Conservation (phyloP, 2,888 invertebrate genomes). For the Protula sp. region DNA sequence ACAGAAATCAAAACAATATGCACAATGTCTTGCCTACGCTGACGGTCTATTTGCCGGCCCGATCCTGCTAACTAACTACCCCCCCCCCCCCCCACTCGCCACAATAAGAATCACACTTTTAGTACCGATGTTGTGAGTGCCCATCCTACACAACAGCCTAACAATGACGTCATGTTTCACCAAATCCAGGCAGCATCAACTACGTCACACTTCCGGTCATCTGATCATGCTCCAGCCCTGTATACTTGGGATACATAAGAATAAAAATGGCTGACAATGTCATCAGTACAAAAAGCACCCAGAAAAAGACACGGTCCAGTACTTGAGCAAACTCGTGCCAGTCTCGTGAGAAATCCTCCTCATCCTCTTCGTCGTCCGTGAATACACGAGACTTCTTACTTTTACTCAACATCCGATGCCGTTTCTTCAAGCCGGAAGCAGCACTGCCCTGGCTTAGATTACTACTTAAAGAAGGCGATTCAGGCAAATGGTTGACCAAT, state of each 20-base stretch:
- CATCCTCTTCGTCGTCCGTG: background rate
- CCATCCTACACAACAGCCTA: too few relatives aligned
- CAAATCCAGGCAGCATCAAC: too few relatives aligned
- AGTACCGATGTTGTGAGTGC: too few relatives aligned
- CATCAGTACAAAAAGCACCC: conserved; percentile 23
- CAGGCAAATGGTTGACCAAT: background rate
- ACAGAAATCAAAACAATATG: too few relatives aligned
- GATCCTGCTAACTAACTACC: too few relatives aligned
- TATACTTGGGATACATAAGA: conserved; percentile 21
- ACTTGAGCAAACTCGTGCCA: conserved; percentile 25
- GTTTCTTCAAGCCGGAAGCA: background rate
- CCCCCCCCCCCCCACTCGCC: too few relatives aligned
- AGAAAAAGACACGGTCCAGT: conserved; percentile 23
- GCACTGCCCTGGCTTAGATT: background rate
- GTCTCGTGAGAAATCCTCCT: conserved; percentile 9
- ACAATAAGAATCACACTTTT: too few relatives aligned
- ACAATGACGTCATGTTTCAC: too few relatives aligned
- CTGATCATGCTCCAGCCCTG: background rate
- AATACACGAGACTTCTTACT: background rate
- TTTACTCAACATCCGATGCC: background rate
- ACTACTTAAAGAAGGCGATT: background rate
- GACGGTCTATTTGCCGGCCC: too few relatives aligned
- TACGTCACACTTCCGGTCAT: too few relatives aligned
- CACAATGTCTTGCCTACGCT: too few relatives aligned
- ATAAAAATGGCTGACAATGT: conserved; percentile 19